Conservation (phyloP, 2,113 vertebrate genomes). For the Stegostoma tigrinum region DNA sequence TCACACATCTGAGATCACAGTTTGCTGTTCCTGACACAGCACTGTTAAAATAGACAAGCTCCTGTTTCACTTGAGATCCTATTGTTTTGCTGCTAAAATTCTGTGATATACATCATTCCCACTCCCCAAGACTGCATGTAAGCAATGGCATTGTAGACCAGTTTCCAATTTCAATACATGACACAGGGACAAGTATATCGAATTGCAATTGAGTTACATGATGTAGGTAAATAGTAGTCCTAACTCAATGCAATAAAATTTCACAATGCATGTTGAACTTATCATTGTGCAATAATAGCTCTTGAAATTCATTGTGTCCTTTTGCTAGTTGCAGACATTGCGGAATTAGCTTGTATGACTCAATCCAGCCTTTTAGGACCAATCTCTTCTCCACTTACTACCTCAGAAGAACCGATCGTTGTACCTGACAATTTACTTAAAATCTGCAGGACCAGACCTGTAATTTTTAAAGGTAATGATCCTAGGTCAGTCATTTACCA, state of each 20-base stretch:
- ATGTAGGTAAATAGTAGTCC: not conserved
- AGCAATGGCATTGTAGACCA: not conserved
- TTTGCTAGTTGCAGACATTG: conserved; percentile 51
- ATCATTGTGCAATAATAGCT: not conserved
- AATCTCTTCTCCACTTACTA: conserved; percentile 51
- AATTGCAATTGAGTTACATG: not conserved
- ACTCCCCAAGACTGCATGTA: not conserved
- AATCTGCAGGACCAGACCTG: conserved; percentile 82
- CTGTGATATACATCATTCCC: not conserved
- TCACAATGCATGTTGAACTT: not conserved
- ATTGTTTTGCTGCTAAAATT: not conserved
- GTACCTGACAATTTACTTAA: conserved; percentile 85
- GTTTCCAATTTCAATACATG: not conserved
- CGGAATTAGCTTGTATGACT: conserved; percentile 53
- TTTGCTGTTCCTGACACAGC: not conserved
- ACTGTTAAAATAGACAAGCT: not conserved
- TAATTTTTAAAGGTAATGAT: conserved; percentile 84
- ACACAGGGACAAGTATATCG: not conserved
- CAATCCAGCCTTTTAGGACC: conserved; percentile 55
- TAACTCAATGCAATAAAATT: not conserved
- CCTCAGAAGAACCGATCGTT: conserved; percentile 67
- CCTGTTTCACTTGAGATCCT: not conserved
- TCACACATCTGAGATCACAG: not conserved
- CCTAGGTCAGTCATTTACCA: not conserved
- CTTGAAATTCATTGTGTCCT: not conserved